These are phyloP conservation scores for Rhagophthalmus giganteus DNA, from an alignment of 2,888 invertebrate species.

Conservation along the genomic window DNA sequence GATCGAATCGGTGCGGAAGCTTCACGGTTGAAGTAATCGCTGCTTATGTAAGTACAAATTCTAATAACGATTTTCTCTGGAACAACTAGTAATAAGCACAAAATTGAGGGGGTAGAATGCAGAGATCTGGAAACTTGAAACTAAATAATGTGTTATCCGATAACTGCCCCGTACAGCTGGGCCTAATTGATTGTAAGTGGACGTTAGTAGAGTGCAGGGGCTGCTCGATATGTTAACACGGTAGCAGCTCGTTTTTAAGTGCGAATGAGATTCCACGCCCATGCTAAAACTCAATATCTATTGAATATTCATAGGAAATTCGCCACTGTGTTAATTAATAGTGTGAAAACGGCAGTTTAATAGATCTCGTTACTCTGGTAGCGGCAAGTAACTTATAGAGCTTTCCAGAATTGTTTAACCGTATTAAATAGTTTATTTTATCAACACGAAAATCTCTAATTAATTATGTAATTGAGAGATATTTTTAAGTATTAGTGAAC, in stretches of 20 bases:
- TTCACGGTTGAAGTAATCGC: neutral
- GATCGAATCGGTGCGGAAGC: too few relatives aligned
- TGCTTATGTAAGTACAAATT: slow-evolving; percentile 5
- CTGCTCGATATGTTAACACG: slow-evolving; percentile 38
- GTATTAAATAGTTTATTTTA: slow-evolving; percentile 22
- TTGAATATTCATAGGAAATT: slow-evolving; percentile 46
- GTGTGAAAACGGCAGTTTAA: slow-evolving; percentile 45
- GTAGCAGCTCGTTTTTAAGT: slow-evolving; percentile 39
- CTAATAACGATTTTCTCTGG: too few relatives aligned
- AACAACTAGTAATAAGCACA: too few relatives aligned
- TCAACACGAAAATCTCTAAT: too few relatives aligned
- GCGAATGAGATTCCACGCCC: slow-evolving; percentile 30
- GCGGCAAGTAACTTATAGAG: slow-evolving; percentile 22
- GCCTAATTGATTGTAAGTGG: slow-evolving; percentile 40
- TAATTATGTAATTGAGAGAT: too few relatives aligned
- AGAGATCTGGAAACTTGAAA: slow-evolving; percentile 2
- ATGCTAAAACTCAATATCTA: slow-evolving; percentile 38
- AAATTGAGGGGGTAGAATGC: too few relatives aligned
- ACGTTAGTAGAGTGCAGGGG: slow-evolving; percentile 34
- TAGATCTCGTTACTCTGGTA: slow-evolving; percentile 32
- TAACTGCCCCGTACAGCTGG: slow-evolving; percentile 35
- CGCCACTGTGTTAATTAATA: slow-evolving; percentile 43
- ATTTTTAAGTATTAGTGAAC: too few relatives aligned
- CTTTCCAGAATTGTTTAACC: slow-evolving; percentile 17
- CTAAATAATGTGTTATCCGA: slow-evolving; percentile 28